A percentile compares a stretch with the other conserved stretches of the same genome.
Evolutionary conservation across 2,888 invertebrate genomes (phyloP).

Genomic region (Pyralis farinalis): DNA sequence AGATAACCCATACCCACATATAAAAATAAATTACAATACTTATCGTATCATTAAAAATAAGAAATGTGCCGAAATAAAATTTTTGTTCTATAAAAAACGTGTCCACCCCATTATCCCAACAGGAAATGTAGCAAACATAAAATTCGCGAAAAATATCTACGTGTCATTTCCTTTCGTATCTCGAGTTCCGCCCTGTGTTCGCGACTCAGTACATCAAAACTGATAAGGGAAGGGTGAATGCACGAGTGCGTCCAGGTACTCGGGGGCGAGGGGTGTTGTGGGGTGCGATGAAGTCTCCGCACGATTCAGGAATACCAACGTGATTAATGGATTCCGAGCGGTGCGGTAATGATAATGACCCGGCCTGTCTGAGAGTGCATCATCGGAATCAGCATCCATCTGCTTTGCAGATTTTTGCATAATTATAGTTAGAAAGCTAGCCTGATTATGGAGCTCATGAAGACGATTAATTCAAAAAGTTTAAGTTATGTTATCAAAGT

Average conservation of each 20-base stretch:
- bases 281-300: constrained; percentile 37
- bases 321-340: constrained; percentile 75
- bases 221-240: constrained; percentile 78
- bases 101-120: constrained; percentile 13
- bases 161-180: constrained; percentile 45
- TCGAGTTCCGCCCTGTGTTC: constrained; percentile 52
- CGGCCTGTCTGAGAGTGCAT: constrained; percentile 59
- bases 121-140: constrained; percentile 14
- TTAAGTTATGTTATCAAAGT: no score
- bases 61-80: constrained; percentile 15
- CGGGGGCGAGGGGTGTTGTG: constrained; percentile 37
- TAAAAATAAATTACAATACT: not conserved
- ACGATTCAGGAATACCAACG: constrained; percentile 67
- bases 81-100: not conserved
- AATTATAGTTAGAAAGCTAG: constrained; percentile 9
- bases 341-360: constrained; percentile 76
- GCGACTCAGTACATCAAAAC: constrained; percentile 59
- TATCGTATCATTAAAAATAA: constrained; percentile 9
- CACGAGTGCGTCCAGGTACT: constrained; percentile 75
- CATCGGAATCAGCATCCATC: constrained; percentile 59
- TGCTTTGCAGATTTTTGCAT: constrained; percentile 53
- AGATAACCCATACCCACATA: not conserved
- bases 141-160: constrained; percentile 13
- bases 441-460: constrained; percentile 20
- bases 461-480: constrained; percentile 5